A percentile compares a stretch with the other conserved stretches of the same genome.
These are phyloP conservation scores for Loripinus fragilis DNA, from an alignment of 2,888 invertebrate genomes.

Conservation along the genomic window DNA sequence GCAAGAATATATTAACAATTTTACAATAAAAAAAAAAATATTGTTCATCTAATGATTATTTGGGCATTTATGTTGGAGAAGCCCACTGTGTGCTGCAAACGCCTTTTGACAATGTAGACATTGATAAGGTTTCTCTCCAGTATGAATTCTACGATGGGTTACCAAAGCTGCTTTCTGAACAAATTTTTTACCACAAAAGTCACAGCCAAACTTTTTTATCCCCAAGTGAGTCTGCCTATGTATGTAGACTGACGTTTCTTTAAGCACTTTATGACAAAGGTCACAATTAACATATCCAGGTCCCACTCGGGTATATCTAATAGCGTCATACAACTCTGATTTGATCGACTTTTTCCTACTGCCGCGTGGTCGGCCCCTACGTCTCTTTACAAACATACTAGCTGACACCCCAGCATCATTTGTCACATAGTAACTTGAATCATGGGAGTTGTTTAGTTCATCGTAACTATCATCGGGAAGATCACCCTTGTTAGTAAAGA, in stretches of 20 bases:
- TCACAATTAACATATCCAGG: slow-evolving; percentile 49
- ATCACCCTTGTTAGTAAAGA: not conserved
- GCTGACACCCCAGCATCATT: not conserved
- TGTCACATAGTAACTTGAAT: not conserved
- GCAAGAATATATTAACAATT: no score
- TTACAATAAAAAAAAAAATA: no score
- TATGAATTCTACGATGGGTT: slow-evolving; percentile 45
- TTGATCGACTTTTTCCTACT: slow-evolving; percentile 18
- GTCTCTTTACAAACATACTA: not conserved
- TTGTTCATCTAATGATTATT: no score
- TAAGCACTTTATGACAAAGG: slow-evolving; percentile 50
- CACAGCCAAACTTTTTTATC: slow-evolving; percentile 47
- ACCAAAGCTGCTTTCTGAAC: slow-evolving; percentile 49
- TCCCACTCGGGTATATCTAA: slow-evolving; percentile 18
- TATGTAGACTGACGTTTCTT: slow-evolving; percentile 48
- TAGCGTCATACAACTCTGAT: not conserved
- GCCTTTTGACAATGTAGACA: slow-evolving; percentile 34
- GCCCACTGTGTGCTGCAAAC: slow-evolving; percentile 47
- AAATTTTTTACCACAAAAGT: slow-evolving; percentile 48
- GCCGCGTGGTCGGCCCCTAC: not conserved
- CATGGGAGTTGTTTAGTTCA: not conserved
- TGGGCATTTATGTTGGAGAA: slow-evolving; percentile 34
- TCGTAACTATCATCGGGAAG: not conserved
- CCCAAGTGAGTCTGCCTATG: slow-evolving; percentile 52
- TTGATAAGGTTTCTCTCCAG: slow-evolving; percentile 48